Evolutionary conservation across 2,797 vertebrate genomes (phyloP), one percentile per base, ranked within the genome.

Genomic region (Pangasius larnaudii): DNA sequence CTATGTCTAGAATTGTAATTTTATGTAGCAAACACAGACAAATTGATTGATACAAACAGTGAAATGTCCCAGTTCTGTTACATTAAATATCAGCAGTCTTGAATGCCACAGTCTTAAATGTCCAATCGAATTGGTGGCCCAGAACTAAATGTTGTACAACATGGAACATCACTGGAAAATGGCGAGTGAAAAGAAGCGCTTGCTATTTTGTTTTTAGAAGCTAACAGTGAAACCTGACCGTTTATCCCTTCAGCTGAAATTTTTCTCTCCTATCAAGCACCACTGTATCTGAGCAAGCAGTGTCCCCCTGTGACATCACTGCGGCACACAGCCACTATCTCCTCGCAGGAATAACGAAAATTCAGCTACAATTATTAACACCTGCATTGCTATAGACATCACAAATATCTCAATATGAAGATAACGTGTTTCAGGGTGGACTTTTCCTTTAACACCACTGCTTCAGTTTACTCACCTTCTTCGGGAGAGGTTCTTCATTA

Each of bases 401-500:
- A 39, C 51, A 13, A 27, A 59, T 3, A 1, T 39, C 30, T 27
- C 3, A 13, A 24, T 27, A 42, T 24, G 24, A 16, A 24, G 11
- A 11, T 2, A 16, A 18, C 2, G 7, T 39, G 67, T 71, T 75
- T 51, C 46, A 51, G 11, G 36, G 36, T 61, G 80, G 24, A 46
- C 33, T 81, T 81, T 39, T 83, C 27, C 10, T n/a, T 81, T 3
- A n/a, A 56, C 30, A 0, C 49, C 3, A 33, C 75, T 6, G 75
- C 61, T 90, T 89, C 93, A 63, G 56, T 0, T 42, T 46, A 65
- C 93, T 95, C 94, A 99, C 99, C 97, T 99, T 99, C 96, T 99
- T 99, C 86, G 98, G 98, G 67, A 99, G 97, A 95, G 99, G 99
- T 95, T 99, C 99, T 95, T 99, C 99, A 96, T 99, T 99, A 92